A percentile compares a stretch with the other conserved stretches of the same genome.
These are phyloP conservation scores for Clavelina lepadiformis DNA, from an alignment of 23 tunicate species.

Conservation along the genomic window DNA sequence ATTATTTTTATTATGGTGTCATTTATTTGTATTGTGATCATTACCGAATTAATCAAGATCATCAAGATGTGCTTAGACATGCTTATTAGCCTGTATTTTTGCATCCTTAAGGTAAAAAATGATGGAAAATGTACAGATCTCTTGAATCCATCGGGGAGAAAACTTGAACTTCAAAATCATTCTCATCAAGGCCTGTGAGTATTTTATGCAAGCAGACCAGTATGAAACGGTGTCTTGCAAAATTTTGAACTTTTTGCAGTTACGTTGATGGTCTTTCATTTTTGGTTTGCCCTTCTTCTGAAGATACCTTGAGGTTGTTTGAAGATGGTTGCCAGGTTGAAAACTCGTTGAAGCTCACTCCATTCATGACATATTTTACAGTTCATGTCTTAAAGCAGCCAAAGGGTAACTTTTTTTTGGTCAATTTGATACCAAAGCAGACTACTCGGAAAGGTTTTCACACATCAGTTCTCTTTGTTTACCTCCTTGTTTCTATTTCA, in stretches of 20 bases:
- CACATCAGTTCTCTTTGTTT: too few species aligned
- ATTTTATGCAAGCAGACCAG: neutral
- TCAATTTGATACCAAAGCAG: too few species aligned
- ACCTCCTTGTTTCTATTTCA: too few species aligned
- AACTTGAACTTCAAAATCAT: conserved; percentile 15
- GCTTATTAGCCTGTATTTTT: too few species aligned
- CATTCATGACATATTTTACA: conserved; percentile 3
- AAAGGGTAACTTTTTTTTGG: conserved; percentile 13
- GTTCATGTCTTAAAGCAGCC: conserved; percentile 25
- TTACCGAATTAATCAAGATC: neutral
- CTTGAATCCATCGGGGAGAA: conserved; percentile 32
- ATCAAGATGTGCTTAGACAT: too few species aligned
- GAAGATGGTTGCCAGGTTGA: conserved; percentile 31
- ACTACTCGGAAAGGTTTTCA: too few species aligned
- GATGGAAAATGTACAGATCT: conserved; percentile 21
- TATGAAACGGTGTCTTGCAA: too few species aligned
- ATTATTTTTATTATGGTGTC: neutral
- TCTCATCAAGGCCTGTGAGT: conserved; percentile 32
- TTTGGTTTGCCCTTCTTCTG: conserved; percentile 22
- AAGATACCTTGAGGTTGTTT: conserved; percentile 12
- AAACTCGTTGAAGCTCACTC: conserved; percentile 3
- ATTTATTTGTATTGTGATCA: neutral
- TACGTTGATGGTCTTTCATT: conserved; percentile 20
- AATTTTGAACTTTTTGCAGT: conserved; percentile 3
- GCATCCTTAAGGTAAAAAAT: conserved; percentile 13